phyloP scores from a whole-genome alignment of 2,797 vertebrate genomes.

The Tangara arthus region DNA sequence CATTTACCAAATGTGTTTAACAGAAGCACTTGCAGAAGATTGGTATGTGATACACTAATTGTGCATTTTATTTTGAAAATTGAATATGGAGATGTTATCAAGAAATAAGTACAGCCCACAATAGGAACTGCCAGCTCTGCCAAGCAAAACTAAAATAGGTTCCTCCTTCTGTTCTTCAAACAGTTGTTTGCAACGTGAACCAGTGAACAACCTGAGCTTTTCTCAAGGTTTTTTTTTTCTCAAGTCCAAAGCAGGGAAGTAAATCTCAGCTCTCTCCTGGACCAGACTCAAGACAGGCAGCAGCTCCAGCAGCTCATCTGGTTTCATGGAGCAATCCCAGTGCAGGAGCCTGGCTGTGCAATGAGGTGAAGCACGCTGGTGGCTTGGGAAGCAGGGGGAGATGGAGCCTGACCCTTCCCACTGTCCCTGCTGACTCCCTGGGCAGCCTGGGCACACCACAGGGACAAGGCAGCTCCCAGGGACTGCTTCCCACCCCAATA shows the following conservation, averaged over 20 bases:
- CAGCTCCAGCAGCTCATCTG: not conserved
- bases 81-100: not conserved
- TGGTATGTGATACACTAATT: not conserved
- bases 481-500: not conserved
- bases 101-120: not conserved
- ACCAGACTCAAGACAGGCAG: accelerated
- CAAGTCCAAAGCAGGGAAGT: not conserved
- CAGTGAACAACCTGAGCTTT: not conserved
- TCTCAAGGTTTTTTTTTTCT: not conserved
- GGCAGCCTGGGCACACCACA: accelerated
- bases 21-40: not conserved
- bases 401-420: not conserved
- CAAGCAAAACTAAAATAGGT: not conserved
- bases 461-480: not conserved
- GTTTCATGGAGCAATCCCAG: not conserved
- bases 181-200: not conserved
- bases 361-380: not conserved
- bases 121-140: not conserved
- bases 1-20: not conserved
- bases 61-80: not conserved
- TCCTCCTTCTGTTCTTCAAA: not conserved
- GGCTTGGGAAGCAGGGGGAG: not conserved
- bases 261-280: not conserved
- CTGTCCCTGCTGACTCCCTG: not conserved
- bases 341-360: not conserved